Base-by-base conservation (phyloP, 2,797 vertebrate species). In the Capromys pilorides region DNA sequence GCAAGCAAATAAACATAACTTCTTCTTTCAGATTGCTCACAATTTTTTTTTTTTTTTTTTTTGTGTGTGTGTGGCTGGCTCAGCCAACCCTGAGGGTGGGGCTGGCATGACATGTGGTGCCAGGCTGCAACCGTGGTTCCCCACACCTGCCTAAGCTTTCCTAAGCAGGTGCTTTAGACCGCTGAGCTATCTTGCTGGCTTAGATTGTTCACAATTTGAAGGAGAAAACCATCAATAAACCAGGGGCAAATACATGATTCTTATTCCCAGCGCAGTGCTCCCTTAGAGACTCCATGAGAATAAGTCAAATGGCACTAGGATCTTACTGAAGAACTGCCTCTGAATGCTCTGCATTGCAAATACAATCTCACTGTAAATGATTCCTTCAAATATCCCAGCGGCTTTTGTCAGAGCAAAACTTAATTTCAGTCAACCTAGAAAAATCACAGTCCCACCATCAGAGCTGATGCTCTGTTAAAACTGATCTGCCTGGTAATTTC, bases 201-300 rank as follows among this genome's bases (percentile, higher is more conserved):
- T 14, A 5, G 19, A 45, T 36, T 81, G 71, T 49, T 93, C 39
- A 64, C 6, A n/a, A 26, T 62, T 36, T 51, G 33, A 85, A 93
- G 71, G 21, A 77, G 64, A 92, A 66, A 11, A 39, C 5, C 83
- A 10, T 19, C 67, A 79, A 45, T 31, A 87, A 75, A 49, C 28
- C 79, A 71, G 26, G 11, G 36, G n/a, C 45, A 90, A 64, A 66
- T 62, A 80, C 28, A 2, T 83, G 59, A 88, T 88, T 75, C 80
- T 86, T 18, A 67, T 61, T 92, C 92, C 49, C n/a, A 8, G 36
- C 62, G 39, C 36, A 90, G 54, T 49, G 41, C 12, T 84, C 87
- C 85, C 64, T 94, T 90, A 88, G 67, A 89, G 75, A 94, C 61
- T 39, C 59, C n/a, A 45, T 13, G 28, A 18, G 26, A 81, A 33